phyloP scores from a whole-genome alignment of 2,888 invertebrate genomes.

The Gastracanthus pulcherrimus region DNA sequence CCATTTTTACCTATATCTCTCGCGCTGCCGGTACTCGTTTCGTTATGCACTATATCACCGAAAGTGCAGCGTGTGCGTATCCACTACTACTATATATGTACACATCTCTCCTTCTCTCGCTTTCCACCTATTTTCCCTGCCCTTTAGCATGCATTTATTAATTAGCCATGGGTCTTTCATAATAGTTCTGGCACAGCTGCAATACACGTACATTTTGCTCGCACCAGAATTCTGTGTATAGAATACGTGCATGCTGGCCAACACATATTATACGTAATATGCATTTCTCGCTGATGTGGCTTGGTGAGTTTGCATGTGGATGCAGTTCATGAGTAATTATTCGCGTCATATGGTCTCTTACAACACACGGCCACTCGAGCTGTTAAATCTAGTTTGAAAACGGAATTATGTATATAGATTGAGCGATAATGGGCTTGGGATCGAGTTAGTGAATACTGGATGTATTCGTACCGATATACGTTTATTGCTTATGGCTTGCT shows the following conservation, averaged over 20 bases:
- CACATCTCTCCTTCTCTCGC: neutral
- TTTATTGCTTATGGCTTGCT: no score
- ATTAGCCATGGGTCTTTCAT: conserved; percentile 27
- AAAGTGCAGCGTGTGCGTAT: conserved; percentile 12
- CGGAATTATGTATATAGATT: conserved; percentile 25
- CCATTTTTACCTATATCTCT: neutral
- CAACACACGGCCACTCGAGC: neutral
- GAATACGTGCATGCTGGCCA: neutral
- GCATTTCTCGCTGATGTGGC: neutral
- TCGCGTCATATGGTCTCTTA: conserved; percentile 1
- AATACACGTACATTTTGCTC: neutral
- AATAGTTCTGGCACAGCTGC: neutral
- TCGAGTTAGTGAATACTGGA: neutral
- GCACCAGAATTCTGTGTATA: neutral
- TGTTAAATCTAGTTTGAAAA: conserved; percentile 43
- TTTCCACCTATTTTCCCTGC: neutral
- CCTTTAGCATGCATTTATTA: conserved; percentile 46
- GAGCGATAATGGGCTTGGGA: conserved; percentile 30
- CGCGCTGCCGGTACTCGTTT: neutral
- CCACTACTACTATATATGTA: neutral
- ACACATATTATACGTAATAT: neutral
- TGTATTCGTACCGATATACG: no score
- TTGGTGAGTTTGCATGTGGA: neutral
- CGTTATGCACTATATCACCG: conserved; percentile 18
- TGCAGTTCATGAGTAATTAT: neutral